Base-by-base conservation (phyloP, 2,797 vertebrate species). In the Sebastes matsubarae region DNA sequence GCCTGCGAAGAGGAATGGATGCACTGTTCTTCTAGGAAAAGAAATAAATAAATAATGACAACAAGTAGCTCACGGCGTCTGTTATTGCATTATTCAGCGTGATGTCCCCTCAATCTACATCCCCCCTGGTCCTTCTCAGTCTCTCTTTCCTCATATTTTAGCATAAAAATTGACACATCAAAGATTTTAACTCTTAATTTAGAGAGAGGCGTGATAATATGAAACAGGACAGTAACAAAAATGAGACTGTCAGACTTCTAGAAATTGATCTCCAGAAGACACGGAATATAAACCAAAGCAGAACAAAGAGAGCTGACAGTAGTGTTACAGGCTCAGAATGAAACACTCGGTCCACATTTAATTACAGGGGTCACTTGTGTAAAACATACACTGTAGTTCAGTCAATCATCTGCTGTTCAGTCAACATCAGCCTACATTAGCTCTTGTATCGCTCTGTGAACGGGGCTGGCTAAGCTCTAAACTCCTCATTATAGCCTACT, bases 11-110 rank as follows among this genome's bases (percentile, higher is more conserved):
- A 80, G 84, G 80, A 90, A 81, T 83, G 63, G 79, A 86, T 80
- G 66, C 68, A 57, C 81, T 76, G 68, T 86, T 86, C 64, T 84
- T 87, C 50, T 70, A 59, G 60, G 60, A 75, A 85, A 82, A 86
- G 77, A 88, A 90, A 92, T 87, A 90, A 84, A 91, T 83, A 85
- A 83, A 72, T 79, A 86, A 90, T 84, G 84, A 90, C 80, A 90
- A 85, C 76, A 84, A 86, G 89, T 86, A 81, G 85, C 85, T 80
- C 68, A 59, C 57, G 63, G 83, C n/a, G 50, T 83, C 72, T 85
- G 68, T 88, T 81, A 72, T 74, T 92, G 86, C 86, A 91, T 90
- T 91, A 90, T 92, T 93, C 88, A 92, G 72, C 34, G 10, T 85
- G 66, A 75, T 81, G 80, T 85, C 86, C 82, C 80, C 63, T 87